phyloP scores from a whole-genome alignment of 1,140 invertebrate genomes.

The Mesaphorura yosii region DNA sequence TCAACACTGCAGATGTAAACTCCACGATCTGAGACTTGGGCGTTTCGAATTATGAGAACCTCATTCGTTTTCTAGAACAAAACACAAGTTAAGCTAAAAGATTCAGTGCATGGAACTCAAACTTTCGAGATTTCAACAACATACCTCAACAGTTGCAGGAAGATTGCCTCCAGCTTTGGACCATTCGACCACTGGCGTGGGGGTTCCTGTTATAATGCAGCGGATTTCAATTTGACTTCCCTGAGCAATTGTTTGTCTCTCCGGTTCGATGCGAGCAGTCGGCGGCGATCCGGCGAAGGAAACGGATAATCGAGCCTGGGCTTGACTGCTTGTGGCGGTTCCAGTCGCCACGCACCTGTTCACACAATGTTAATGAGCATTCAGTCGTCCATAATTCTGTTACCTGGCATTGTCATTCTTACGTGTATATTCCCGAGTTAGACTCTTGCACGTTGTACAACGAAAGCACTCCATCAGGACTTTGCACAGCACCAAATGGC shows the following conservation, averaged over 20 bases:
- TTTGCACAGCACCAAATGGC: slow-evolving; percentile 42
- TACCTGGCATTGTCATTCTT: too few species aligned
- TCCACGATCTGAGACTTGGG: slow-evolving; percentile 61
- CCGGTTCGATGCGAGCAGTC: slow-evolving; percentile 48
- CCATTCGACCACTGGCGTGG: slow-evolving; percentile 64
- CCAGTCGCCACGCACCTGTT: too few species aligned
- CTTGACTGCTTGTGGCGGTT: slow-evolving; percentile 31
- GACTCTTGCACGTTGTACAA: slow-evolving; percentile 51
- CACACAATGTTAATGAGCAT: too few species aligned
- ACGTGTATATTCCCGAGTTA: slow-evolving; percentile 68
- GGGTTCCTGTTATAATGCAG: slow-evolving; percentile 57
- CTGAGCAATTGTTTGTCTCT: slow-evolving; percentile 59
- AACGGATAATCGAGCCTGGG: slow-evolving; percentile 39
- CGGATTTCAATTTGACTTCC: slow-evolving; percentile 62
- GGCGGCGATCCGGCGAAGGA: slow-evolving; percentile 37
- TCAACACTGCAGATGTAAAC: slow-evolving; percentile 45
- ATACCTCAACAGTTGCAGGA: slow-evolving; percentile 48
- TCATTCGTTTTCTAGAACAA: slow-evolving; percentile 41
- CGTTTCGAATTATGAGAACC: slow-evolving; percentile 55
- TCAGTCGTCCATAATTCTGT: too few species aligned
- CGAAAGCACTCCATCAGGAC: slow-evolving; percentile 55
- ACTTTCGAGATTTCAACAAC: background rate
- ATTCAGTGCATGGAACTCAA: background rate
- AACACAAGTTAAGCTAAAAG: background rate
- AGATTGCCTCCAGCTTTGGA: slow-evolving; percentile 56